These are phyloP conservation scores for Coelopa frigida DNA, from an alignment of 1,140 invertebrate genomes.

Conservation along the genomic window DNA sequence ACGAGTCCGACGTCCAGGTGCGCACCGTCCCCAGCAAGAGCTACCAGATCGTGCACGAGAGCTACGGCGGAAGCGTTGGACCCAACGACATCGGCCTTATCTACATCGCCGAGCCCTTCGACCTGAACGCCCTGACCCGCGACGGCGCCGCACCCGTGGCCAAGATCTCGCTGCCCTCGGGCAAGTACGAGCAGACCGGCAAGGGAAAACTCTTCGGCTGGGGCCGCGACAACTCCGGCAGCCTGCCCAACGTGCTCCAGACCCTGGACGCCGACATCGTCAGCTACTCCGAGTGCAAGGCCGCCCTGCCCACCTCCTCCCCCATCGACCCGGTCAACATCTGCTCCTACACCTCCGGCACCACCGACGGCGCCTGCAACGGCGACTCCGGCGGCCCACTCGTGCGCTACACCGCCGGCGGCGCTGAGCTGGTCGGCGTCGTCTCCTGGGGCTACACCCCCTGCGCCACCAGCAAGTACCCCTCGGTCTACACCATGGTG, in stretches of 20 bases:
- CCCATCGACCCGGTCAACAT: conserved; percentile 39
- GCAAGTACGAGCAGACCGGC: conserved; percentile 31
- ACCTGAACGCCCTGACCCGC: conserved; percentile 38
- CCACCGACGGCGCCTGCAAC: conserved; percentile 50
- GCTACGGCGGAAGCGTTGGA: conserved; percentile 47
- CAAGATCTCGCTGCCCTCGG: conserved; percentile 45
- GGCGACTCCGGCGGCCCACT: conserved; percentile 59
- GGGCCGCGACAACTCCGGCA: conserved; percentile 44
- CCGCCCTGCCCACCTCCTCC: conserved; percentile 14
- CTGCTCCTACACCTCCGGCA: conserved; percentile 53
- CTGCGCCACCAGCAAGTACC: conserved; percentile 53
- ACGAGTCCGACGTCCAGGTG: conserved; percentile 25
- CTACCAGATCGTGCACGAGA: conserved; percentile 43
- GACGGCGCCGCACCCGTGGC: conserved; percentile 45
- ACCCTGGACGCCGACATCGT: conserved; percentile 39
- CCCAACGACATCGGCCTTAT: conserved; percentile 59
- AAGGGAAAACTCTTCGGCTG: conserved; percentile 45
- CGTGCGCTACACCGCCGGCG: conserved; percentile 23
- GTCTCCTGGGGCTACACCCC: conserved; percentile 66
- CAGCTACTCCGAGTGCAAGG: conserved; percentile 18
- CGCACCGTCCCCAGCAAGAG: conserved; percentile 12
- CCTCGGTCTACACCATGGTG: conserved; percentile 58
- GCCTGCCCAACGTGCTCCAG: conserved; percentile 36
- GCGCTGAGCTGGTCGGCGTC: conserved; percentile 50
- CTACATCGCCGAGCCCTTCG: conserved; percentile 46